Evolutionary conservation across 2,797 vertebrate species (phyloP).

Genomic region (Morelia viridis): DNA sequence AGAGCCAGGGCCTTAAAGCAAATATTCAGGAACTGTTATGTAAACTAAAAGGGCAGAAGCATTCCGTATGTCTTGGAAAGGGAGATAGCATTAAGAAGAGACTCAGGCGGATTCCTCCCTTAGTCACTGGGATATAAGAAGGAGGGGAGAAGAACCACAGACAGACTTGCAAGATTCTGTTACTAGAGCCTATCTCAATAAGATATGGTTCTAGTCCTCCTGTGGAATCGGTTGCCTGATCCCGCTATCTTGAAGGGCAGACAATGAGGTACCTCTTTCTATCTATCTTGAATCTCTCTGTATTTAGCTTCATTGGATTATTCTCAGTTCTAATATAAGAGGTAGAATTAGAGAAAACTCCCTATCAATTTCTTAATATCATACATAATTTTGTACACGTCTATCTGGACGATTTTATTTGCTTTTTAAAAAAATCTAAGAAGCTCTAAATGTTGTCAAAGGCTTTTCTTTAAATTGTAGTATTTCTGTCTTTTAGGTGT

Average conservation of each 20-base stretch:
- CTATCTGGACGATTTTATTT: neutral
- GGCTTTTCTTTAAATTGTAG: neutral
- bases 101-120: too few species aligned
- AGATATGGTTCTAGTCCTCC: neutral
- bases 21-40: too few species aligned
- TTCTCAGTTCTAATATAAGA: neutral
- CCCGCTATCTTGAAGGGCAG: too few species aligned
- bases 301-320: neutral
- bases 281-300: neutral
- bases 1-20: too few species aligned
- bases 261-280: neutral
- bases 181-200: neutral
- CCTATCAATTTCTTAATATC: neutral
- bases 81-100: too few species aligned
- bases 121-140: too few species aligned
- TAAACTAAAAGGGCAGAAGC: too few species aligned
- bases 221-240: too few species aligned
- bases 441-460: neutral
- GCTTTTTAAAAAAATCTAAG: neutral
- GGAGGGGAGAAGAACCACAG: neutral
- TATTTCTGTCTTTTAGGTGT: neutral
- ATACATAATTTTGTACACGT: neutral
- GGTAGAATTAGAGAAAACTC: neutral
- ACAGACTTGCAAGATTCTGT: neutral
- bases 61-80: too few species aligned